Base-by-base conservation (phyloP, 1,140 invertebrate species). In the Musca vetustissima region DNA sequence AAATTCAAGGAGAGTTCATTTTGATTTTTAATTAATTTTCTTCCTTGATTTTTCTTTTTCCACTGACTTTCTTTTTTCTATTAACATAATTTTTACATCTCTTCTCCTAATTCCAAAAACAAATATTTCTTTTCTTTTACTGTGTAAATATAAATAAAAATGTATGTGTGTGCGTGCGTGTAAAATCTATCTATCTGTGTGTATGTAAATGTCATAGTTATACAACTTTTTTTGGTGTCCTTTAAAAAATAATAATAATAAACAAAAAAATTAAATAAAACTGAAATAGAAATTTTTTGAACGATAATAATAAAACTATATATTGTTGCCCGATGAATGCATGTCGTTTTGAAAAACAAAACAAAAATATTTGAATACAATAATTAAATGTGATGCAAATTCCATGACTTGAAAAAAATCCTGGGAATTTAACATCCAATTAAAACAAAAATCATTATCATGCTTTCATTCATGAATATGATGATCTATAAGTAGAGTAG, bases 291-390 rank as follows among this genome's bases (percentile, higher is more conserved):
- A 65, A 43, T 43, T 32, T 32, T 32, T 32, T 3, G 28, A 32
- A n/a, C n/a, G n/a, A n/a, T n/a, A n/a, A n/a, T n/a, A n/a, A n/a
- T 22, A 43, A 52, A 67, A 67, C 13, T 24, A 67, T 53, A 13
- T 43, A 22, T 70, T 69, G 64, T 70, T 70, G 64, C 69, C 64
- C n/a, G 52, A 66, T 66, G 64, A 66, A 66, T 70, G 69, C 64
- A 70, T 66, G 61, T 52, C 22, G 24, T 43, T 13, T 17, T 52
- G 49, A 61, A 68, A 59, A n/a, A 14, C 43, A 55, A 17, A 1
- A 55, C 6, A 66, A 53, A n/a, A n/a, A n/a, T n/a, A n/a, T n/a
- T n/a, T n/a, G n/a, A n/a, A n/a, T n/a, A n/a, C n/a, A n/a, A n/a
- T n/a, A n/a, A n/a, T n/a, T n/a, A n/a, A n/a, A n/a, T n/a, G n/a